Conservation (phyloP, 2,888 invertebrate genomes). For the Pristionchus exspectatus region DNA sequence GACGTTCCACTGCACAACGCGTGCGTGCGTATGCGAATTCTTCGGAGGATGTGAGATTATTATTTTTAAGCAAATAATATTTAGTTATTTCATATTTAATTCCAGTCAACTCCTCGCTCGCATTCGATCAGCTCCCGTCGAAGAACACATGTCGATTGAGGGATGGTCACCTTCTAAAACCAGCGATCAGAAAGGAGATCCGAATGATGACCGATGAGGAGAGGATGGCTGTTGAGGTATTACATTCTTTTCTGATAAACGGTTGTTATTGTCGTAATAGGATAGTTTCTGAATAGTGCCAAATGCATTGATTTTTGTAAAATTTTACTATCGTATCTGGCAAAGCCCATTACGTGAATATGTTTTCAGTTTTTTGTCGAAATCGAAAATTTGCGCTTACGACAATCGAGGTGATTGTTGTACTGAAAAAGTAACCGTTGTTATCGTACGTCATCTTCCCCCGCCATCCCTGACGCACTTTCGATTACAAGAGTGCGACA, state of each 20-base stretch:
- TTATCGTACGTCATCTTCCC: neutral
- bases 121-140: neutral
- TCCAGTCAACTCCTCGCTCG: slow-evolving; percentile 27
- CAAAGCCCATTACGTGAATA: too few species aligned
- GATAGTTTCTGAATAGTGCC: too few species aligned
- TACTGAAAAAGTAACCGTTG: too few species aligned
- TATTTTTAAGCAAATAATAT: neutral
- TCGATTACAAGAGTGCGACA: neutral
- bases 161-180: slow-evolving; percentile 63
- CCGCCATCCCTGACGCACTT: neutral
- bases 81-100: neutral
- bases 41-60: slow-evolving; percentile 57
- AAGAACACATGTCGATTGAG: slow-evolving; percentile 59
- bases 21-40: slow-evolving; percentile 41
- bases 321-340: neutral
- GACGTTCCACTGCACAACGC: neutral
- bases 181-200: slow-evolving; percentile 67
- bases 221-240: slow-evolving; percentile 58
- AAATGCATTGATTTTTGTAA: neutral
- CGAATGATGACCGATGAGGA: slow-evolving; percentile 65
- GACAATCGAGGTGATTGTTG: too few species aligned
- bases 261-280: too few species aligned
- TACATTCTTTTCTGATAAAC: neutral
- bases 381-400: too few species aligned
- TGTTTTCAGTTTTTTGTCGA: too few species aligned